These are phyloP conservation scores for Eurystomus gularis DNA, from an alignment of 2,113 vertebrate genomes.

Conservation along the genomic window DNA sequence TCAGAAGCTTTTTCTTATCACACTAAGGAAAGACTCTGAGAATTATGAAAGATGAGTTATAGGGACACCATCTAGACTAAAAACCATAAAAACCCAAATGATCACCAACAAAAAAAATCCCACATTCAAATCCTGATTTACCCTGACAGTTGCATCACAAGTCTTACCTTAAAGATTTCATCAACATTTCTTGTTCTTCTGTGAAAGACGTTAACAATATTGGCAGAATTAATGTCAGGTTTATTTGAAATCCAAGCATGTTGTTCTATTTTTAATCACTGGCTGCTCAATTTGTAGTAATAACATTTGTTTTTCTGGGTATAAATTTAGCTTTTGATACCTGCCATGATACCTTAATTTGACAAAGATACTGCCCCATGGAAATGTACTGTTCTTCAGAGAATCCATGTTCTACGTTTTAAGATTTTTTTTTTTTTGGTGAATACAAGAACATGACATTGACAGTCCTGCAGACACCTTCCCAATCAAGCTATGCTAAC, in stretches of 20 bases:
- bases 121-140: constrained; percentile 10
- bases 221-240: neutral
- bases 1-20: neutral
- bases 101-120: neutral
- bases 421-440: neutral
- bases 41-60: neutral
- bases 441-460: neutral
- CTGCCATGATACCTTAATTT: neutral
- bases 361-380: neutral
- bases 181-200: constrained; percentile 26
- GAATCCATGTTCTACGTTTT: neutral
- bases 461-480: neutral
- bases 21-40: neutral
- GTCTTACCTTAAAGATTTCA: constrained; percentile 57
- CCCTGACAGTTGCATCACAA: neutral
- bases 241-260: neutral
- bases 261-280: neutral
- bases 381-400: neutral
- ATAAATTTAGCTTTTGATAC: neutral
- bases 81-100: neutral
- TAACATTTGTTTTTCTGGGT: neutral
- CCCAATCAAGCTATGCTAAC: neutral
- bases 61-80: neutral
- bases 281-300: neutral
- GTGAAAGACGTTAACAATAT: neutral